Conservation (phyloP, 2,113 vertebrate species). For the Nanorana parkeri region DNA sequence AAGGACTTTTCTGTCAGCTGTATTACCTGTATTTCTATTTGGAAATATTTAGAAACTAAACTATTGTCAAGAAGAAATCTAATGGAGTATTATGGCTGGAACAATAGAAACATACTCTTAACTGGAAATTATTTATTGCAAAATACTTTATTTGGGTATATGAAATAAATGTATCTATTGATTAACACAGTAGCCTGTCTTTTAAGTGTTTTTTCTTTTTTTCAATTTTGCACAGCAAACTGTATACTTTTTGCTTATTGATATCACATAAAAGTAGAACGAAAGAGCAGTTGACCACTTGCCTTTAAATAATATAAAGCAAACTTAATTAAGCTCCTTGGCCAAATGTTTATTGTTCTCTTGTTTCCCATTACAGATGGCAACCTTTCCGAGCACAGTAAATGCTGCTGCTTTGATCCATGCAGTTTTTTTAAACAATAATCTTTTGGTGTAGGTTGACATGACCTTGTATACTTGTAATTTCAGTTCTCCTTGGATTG, state of each 20-base stretch:
- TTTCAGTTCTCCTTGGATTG: constrained; percentile 4
- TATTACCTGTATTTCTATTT: too few species aligned
- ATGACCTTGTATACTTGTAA: constrained; percentile 41
- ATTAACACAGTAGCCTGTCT: too few species aligned
- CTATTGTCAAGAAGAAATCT: background rate
- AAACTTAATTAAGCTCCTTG: background rate
- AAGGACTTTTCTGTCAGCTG: too few species aligned
- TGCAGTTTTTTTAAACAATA: constrained; percentile 26
- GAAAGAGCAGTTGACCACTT: background rate
- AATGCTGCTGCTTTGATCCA: constrained; percentile 36
- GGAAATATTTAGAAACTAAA: too few species aligned
- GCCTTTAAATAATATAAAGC: background rate
- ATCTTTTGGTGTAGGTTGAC: constrained; percentile 38
- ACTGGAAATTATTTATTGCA: background rate
- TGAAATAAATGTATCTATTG: too few species aligned
- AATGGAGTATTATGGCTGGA: background rate
- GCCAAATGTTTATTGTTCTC: constrained; percentile 6
- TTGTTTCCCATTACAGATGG: constrained; percentile 16
- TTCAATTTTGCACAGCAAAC: too few species aligned
- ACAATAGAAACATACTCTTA: background rate
- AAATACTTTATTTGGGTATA: too few species aligned
- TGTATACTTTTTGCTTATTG: too few species aligned
- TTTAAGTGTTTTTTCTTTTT: too few species aligned
- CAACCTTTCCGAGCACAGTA: background rate
- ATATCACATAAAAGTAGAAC: background rate